These are phyloP conservation scores for Acropora tenuis DNA, from an alignment of 64 coral and sea anemone species.

Conservation along the genomic window DNA sequence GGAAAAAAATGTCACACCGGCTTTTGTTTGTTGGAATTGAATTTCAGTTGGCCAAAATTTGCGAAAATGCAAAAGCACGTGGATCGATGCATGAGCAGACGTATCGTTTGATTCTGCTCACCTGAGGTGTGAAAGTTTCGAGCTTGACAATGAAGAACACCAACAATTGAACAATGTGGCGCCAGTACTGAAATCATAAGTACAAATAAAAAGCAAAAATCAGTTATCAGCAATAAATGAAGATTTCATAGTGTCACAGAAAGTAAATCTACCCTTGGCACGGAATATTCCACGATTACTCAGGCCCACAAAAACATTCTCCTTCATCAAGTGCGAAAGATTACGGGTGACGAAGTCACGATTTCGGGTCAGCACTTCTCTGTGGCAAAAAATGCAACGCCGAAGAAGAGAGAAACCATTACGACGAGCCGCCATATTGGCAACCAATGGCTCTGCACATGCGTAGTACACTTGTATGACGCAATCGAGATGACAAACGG, in stretches of 20 bases:
- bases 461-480: conserved; percentile 21
- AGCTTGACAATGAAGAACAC: conserved; percentile 22
- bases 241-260: not conserved
- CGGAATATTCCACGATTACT: conserved; percentile 8
- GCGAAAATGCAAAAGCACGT: not conserved
- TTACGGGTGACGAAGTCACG: conserved; percentile 10
- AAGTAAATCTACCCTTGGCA: conserved; percentile 13
- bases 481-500: conserved; percentile 16
- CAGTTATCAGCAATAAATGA: no score
- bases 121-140: conserved; percentile 74
- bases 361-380: conserved; percentile 31
- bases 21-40: no score
- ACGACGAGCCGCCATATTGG: conserved; percentile 78
- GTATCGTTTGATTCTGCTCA: not conserved
- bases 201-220: not conserved
- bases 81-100: not conserved
- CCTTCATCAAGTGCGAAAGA: conserved; percentile 2
- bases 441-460: conserved; percentile 30
- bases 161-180: conserved; percentile 21
- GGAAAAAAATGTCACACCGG: no score
- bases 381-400: conserved; percentile 71
- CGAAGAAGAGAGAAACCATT: not conserved
- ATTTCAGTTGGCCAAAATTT: no score
- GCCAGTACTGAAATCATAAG: conserved; percentile 24
- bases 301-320: not conserved